A percentile compares a stretch with the other conserved stretches of the same genome.
These are phyloP conservation scores for Caenorhabditis drosophilae DNA, from an alignment of 2,888 invertebrate species.

Conservation along the genomic window DNA sequence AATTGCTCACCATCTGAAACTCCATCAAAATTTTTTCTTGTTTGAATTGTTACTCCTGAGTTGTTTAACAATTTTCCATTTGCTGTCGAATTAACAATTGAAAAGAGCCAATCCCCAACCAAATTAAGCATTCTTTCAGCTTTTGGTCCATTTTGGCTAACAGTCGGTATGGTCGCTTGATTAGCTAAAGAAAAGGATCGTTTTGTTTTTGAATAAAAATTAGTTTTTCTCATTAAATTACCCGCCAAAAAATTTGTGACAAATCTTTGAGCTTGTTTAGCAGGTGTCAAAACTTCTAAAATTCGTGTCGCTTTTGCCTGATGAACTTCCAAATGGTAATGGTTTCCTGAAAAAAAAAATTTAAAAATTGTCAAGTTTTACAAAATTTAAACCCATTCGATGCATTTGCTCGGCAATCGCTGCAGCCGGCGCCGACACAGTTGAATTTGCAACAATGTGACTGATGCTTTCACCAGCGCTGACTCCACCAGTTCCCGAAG, in stretches of 20 bases:
- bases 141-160: slow-evolving; percentile 34
- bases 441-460: slow-evolving; percentile 30
- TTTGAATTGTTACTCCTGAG: background rate
- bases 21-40: slow-evolving; percentile 31
- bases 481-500: slow-evolving; percentile 7
- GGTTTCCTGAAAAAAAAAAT: background rate
- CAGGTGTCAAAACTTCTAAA: slow-evolving; percentile 5
- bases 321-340: background rate
- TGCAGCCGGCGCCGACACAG: slow-evolving; percentile 28
- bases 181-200: slow-evolving; percentile 30
- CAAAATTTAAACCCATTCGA: slow-evolving; percentile 7
- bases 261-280: slow-evolving; percentile 20
- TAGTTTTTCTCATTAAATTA: slow-evolving; percentile 11
- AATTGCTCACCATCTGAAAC: slow-evolving; percentile 34
- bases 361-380: background rate
- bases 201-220: slow-evolving; percentile 10
- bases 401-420: slow-evolving; percentile 12
- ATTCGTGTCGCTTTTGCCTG: background rate
- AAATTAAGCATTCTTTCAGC: slow-evolving; percentile 46
- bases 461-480: slow-evolving; percentile 38
- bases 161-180: slow-evolving; percentile 19
- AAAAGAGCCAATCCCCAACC: slow-evolving; percentile 47
- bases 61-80: slow-evolving; percentile 4
- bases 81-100: slow-evolving; percentile 30
- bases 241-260: slow-evolving; percentile 30